Evolutionary conservation across 2,797 vertebrate species (phyloP), one percentile per base, ranked within the genome.

Genomic region (Tokudaia muenninki): DNA sequence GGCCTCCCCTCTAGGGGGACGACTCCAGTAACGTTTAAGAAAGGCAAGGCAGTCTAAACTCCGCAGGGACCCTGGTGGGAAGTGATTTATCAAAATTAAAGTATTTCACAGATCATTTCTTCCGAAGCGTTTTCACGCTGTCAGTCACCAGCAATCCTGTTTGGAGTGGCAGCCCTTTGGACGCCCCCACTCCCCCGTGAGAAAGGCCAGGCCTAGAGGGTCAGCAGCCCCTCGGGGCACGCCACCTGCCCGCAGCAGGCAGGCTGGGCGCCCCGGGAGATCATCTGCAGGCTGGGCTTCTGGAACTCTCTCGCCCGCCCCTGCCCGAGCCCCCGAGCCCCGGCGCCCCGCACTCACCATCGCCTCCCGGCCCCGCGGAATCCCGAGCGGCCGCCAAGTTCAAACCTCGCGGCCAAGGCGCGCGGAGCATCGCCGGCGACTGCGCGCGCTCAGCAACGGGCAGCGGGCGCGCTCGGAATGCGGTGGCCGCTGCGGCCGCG

Each of bases 71-170:
- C 92, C 67, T 89, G 37, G 17, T 72, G 74, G 70, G 63, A 87
- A 91, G 91, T 59, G 34, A 97, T 96, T 92, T 86, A 95, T 97
- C 96, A 97, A 98, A 94, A 93, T 96, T 97, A 96, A 96, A 97
- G 87, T 87, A 93, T 97, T 96, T 97, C 93, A 96, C 94, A 97
- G 93, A 92, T 93, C 92, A 91, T 95, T 97, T 97, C 92, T 94
- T 79, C 95, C 55, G 61, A 95, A 95, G 96, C 95, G 91, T 91
- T 72, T 90, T 63, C 97, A 41, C 31, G 97, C 95, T 94, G 96
- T 95, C 97, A 93, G 83, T 93, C 90, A 82, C 16, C 92, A 74
- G 80, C 92, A 50, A 47, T 82, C 77, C 59, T 37, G 65, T 93
- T 87, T 87, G 9, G 78, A 94, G 83, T 31, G 75, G 96, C 90